These are phyloP conservation scores for Pangasius larnaudii DNA, from an alignment of 2,797 vertebrate genomes.

Conservation along the genomic window DNA sequence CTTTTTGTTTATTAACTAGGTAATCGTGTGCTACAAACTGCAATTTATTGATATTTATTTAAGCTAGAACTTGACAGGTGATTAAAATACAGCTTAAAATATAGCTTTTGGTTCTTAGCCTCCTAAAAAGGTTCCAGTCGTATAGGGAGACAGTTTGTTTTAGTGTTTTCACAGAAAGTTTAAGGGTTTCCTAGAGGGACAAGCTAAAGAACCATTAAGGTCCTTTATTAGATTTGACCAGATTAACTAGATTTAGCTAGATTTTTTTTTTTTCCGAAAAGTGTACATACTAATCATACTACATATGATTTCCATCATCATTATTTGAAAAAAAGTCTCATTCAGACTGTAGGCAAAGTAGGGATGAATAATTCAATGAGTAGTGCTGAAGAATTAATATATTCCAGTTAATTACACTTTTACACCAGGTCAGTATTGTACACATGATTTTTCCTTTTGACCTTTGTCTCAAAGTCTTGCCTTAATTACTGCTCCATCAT, in stretches of 20 bases:
- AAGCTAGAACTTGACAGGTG: neutral
- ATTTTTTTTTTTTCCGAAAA: neutral
- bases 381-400: conserved; percentile 86
- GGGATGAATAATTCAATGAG: conserved; percentile 84
- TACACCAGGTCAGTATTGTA: conserved; percentile 75
- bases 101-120: neutral
- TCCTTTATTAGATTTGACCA: neutral
- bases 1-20: neutral
- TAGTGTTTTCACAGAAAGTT: too few species aligned
- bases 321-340: neutral
- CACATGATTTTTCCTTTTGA: conserved; percentile 72
- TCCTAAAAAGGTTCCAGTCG: neutral
- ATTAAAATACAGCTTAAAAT: too few species aligned
- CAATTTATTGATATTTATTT: neutral
- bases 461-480: conserved; percentile 71
- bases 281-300: neutral
- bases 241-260: neutral
- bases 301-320: neutral
- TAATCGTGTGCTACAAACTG: neutral
- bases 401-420: conserved; percentile 87
- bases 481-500: conserved; percentile 74
- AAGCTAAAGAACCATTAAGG: neutral
- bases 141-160: neutral
- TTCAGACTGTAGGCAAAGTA: conserved; percentile 69
- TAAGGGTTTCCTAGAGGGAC: neutral